Conservation (phyloP, 2,113 vertebrate genomes). For the Amia ocellicauda region DNA sequence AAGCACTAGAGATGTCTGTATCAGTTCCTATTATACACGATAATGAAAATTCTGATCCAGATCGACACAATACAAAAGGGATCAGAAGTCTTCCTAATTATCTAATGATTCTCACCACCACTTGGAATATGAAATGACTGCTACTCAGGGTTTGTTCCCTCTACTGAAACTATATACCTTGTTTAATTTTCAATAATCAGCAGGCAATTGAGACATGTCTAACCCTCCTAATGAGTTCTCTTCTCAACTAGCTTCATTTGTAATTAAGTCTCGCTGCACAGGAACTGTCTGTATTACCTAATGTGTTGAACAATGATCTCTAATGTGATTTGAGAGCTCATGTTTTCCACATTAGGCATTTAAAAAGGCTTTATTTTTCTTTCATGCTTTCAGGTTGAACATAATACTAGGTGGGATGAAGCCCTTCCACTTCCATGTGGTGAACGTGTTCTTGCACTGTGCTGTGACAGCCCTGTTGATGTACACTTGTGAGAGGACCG, state of each 20-base stretch:
- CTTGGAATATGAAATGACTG: neutral
- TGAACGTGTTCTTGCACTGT: slow-evolving; percentile 85
- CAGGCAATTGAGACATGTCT: neutral
- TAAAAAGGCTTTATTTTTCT: neutral
- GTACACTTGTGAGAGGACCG: slow-evolving; percentile 76
- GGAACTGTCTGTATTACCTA: no score
- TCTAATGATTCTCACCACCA: neutral
- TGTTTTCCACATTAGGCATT: neutral
- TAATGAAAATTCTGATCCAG: no score
- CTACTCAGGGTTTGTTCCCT: neutral
- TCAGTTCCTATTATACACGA: no score
- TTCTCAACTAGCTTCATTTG: neutral
- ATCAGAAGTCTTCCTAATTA: neutral
- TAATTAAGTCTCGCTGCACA: neutral
- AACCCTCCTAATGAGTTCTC: neutral
- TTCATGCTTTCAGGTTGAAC: slow-evolving; percentile 77
- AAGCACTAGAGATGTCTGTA: no score
- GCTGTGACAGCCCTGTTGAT: slow-evolving; percentile 82
- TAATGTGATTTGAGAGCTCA: no score
- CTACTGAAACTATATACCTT: neutral
- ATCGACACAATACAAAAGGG: no score
- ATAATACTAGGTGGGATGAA: slow-evolving; percentile 82
- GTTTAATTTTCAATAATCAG: neutral
- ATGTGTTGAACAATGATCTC: neutral
- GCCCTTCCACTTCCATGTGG: slow-evolving; percentile 84